Conservation (phyloP, 92 coral and sea anemone genomes). For the Meandrina meandrites region DNA sequence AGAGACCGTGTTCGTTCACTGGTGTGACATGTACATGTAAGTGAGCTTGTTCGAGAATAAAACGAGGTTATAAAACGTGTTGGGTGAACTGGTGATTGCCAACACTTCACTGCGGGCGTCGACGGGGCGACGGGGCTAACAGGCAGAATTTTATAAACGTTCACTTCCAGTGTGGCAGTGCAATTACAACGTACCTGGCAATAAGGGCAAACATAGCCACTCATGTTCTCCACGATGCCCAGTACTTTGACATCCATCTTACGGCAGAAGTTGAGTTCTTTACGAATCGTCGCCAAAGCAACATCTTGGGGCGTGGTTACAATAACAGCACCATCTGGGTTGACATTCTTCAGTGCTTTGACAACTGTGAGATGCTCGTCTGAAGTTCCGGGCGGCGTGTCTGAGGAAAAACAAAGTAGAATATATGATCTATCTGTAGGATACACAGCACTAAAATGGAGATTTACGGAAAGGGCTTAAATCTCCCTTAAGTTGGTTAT, state of each 20-base stretch:
- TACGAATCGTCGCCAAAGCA: slow-evolving; percentile 88
- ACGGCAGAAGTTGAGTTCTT: slow-evolving; percentile 87
- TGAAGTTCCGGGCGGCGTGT: slow-evolving; percentile 99
- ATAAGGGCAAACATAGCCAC: slow-evolving; percentile 93
- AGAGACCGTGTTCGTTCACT: too few relatives aligned
- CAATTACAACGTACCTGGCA: slow-evolving; percentile 84
- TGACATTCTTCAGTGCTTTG: slow-evolving; percentile 69
- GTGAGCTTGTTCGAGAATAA: too few relatives aligned
- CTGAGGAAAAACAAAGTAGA: slow-evolving; percentile 10
- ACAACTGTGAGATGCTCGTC: slow-evolving; percentile 97
- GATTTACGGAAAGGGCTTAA: too few relatives aligned
- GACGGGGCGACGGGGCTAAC: too few relatives aligned
- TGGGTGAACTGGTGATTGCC: too few relatives aligned
- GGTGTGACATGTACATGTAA: too few relatives aligned
- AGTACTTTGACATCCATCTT: slow-evolving; percentile 79
- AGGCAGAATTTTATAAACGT: too few relatives aligned
- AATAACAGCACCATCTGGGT: slow-evolving; percentile 90
- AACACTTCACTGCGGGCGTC: too few relatives aligned
- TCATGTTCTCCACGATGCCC: slow-evolving; percentile 96
- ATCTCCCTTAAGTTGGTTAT: too few relatives aligned
- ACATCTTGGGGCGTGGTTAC: slow-evolving; percentile 97
- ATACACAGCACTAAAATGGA: too few relatives aligned
- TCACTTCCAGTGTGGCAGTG: too few relatives aligned
- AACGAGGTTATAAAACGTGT: too few relatives aligned
- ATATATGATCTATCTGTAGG: neutral